A percentile compares a stretch with the other conserved stretches of the same genome.
Evolutionary conservation across 1,140 invertebrate species (phyloP).

Genomic region (Saccostrea glomerata): DNA sequence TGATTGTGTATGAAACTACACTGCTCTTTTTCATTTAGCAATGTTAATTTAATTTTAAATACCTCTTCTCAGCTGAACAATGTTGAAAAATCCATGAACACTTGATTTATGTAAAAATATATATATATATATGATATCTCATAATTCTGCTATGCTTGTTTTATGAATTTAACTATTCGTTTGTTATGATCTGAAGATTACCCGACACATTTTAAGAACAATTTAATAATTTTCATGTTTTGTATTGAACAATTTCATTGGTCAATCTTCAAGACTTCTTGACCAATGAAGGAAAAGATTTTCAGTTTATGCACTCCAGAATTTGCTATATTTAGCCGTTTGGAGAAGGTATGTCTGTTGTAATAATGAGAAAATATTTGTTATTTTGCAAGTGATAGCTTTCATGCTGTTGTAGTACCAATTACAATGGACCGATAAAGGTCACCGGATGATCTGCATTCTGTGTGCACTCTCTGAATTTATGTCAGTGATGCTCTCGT

Average conservation of each 20-base stretch:
- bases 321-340: constrained; percentile 65
- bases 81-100: no score
- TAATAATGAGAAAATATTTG: constrained; percentile 32
- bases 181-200: no score
- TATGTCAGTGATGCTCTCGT: neutral
- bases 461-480: neutral
- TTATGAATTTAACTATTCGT: no score
- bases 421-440: neutral
- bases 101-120: no score
- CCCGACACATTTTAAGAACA: neutral
- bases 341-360: constrained; percentile 65
- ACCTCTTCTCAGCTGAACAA: no score
- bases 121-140: no score
- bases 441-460: neutral
- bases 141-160: no score
- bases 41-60: no score
- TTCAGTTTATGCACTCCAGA: constrained; percentile 57
- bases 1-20: no score
- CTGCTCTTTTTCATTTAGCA: no score
- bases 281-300: constrained; percentile 60
- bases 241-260: constrained; percentile 32
- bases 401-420: neutral
- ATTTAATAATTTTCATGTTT: neutral
- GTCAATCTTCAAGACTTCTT: neutral
- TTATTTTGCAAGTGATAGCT: constrained; percentile 8